phyloP scores from a whole-genome alignment of 2,888 invertebrate genomes.

The Tanytarsus gracilentus region DNA sequence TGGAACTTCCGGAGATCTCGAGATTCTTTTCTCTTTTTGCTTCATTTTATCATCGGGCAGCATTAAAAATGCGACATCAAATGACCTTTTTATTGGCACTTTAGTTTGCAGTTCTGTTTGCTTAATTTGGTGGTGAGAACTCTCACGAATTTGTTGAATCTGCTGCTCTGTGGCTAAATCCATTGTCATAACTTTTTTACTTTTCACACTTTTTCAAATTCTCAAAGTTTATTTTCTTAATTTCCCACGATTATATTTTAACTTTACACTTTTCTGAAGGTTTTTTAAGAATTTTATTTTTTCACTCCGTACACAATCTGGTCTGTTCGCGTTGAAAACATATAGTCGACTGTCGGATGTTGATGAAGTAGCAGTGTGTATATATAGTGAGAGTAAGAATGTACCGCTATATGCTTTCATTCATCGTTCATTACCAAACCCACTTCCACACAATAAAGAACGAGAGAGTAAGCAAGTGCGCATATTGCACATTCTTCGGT shows the following conservation, averaged over 20 bases:
- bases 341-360: background rate
- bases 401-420: slow-evolving; percentile 15
- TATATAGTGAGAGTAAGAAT: background rate
- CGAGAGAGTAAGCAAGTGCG: slow-evolving; percentile 17
- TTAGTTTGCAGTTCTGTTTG: slow-evolving; percentile 42
- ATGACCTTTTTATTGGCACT: slow-evolving; percentile 62
- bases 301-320: background rate
- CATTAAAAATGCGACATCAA: slow-evolving; percentile 85
- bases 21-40: slow-evolving; percentile 44
- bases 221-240: background rate
- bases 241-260: too few species aligned
- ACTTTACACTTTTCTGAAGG: too few species aligned
- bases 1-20: slow-evolving; percentile 40
- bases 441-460: slow-evolving; percentile 3
- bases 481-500: slow-evolving; percentile 22
- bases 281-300: too few species aligned
- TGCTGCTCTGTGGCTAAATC: slow-evolving; percentile 46
- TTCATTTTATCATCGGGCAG: slow-evolving; percentile 75
- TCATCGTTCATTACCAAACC: slow-evolving; percentile 25
- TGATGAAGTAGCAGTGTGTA: background rate
- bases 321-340: background rate
- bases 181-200: slow-evolving; percentile 57
- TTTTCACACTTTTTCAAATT: slow-evolving; percentile 32
- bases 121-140: slow-evolving; percentile 32
- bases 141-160: slow-evolving; percentile 44